Base-by-base conservation (phyloP, 2,113 vertebrate species). In the Probosciger aterrimus region DNA sequence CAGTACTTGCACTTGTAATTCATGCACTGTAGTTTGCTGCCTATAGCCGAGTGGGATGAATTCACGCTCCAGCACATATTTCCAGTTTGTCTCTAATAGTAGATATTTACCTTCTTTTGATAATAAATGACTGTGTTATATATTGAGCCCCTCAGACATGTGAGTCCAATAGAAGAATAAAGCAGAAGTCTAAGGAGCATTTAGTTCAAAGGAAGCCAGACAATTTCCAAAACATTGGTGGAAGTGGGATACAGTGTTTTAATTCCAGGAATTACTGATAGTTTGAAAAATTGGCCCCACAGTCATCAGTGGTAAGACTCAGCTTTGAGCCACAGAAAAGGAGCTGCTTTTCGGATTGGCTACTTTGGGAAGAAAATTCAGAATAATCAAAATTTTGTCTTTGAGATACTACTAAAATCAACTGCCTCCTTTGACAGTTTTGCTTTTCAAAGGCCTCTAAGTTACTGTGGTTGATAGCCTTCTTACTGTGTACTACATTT, bases 301-400 rank as follows among this genome's bases (percentile, higher is more conserved):
- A 50, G 88, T 89, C 44, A 84, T 82, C 71, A 82, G 55, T 59
- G 82, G 79, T 63, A 86, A 96, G 53, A 59, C 37, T 69, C 27
- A 5, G 22, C 37, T 91, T 60, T 92, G 67, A 84, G 65, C 43
- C 70, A 82, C 77, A 75, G 85, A 39, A 92, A 95, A 88, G 50
- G 43, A 53, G 11, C 2, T 1, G 14, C 19, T 78, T 88, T 91
- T 87, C 50, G 67, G 23, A 46, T 7, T 53, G 35, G 37, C 86
- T 94, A 57, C 59, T 92, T 71, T 82, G 79, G 84, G 63, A 91
- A 94, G 69, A 65, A 95, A 94, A 93, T 65, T 81, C 44, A 78
- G 44, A 92, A 62, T 82, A 91, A 86, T 86, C 28, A 86, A 82
- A 20, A 46, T 27, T 63, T 86, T 94, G 39, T 50, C 65, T 71